Conservation (phyloP, 2,888 invertebrate species). For the Petrophora chlorosata region DNA sequence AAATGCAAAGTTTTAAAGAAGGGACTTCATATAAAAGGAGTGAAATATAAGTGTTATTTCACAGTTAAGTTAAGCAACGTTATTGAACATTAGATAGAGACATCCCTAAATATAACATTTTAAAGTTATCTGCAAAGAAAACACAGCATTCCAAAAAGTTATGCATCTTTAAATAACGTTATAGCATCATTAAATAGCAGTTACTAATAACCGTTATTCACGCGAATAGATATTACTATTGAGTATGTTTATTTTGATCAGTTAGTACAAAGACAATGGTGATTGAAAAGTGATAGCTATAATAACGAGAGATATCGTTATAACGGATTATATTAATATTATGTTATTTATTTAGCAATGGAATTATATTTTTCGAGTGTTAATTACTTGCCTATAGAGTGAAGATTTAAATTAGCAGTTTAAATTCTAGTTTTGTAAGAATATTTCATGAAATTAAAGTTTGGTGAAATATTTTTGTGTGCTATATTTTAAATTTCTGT, state of each 20-base stretch:
- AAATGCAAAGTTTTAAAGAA: too few relatives aligned
- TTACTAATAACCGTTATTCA: neutral
- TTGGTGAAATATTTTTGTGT: slow-evolving; percentile 2
- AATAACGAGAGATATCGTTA: slow-evolving; percentile 13
- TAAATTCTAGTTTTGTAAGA: slow-evolving; percentile 2
- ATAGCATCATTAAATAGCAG: neutral
- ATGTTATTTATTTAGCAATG: neutral
- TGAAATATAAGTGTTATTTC: too few relatives aligned
- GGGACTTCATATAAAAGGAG: too few relatives aligned
- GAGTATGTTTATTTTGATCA: slow-evolving; percentile 37
- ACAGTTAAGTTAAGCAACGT: too few relatives aligned
- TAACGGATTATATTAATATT: slow-evolving; percentile 7
- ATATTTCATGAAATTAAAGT: neutral
- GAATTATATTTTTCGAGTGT: neutral
- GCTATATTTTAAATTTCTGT: neutral
- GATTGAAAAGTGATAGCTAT: slow-evolving; percentile 37
- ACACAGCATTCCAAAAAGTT: neutral
- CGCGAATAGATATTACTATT: neutral
- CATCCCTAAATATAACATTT: too few relatives aligned
- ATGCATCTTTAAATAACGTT: neutral
- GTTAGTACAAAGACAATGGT: slow-evolving; percentile 46
- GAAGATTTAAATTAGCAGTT: neutral
- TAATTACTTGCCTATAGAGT: slow-evolving; percentile 3
- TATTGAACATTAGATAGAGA: too few relatives aligned
- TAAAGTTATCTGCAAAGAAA: too few relatives aligned